Conservation (phyloP, 2,888 invertebrate genomes). For the Papilio demoleus region DNA sequence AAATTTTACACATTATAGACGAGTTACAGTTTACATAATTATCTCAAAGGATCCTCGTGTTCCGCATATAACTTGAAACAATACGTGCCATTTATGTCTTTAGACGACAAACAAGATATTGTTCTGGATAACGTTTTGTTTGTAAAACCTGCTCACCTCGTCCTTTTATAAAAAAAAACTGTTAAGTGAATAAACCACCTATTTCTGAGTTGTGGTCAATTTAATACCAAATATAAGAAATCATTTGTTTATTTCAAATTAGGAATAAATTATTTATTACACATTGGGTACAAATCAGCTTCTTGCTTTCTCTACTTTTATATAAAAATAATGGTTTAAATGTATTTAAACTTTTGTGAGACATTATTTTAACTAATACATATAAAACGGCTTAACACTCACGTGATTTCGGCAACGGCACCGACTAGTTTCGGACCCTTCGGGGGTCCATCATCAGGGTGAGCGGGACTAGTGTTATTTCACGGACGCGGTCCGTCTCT, state of each 20-base stretch:
- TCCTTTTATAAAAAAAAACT: constrained; percentile 7
- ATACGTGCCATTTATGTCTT: constrained; percentile 9
- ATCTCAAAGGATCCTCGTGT: not conserved
- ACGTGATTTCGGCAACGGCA: too few species aligned
- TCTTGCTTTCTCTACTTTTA: not conserved
- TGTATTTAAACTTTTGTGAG: too few species aligned
- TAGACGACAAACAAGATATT: not conserved
- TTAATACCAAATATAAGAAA: too few species aligned
- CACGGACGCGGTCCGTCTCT: too few species aligned
- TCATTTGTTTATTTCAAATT: not conserved
- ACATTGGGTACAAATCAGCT: not conserved
- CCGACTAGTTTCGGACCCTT: too few species aligned
- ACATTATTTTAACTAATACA: too few species aligned
- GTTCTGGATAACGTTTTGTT: not conserved
- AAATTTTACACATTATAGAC: too few species aligned
- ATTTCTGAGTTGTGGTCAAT: not conserved
- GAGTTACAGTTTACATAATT: not conserved
- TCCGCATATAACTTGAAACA: constrained; percentile 1
- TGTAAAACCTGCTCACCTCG: constrained; percentile 2
- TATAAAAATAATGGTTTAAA: too few species aligned
- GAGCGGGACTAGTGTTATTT: too few species aligned
- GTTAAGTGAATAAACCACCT: not conserved
- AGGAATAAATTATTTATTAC: not conserved
- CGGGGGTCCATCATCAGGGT: too few species aligned
- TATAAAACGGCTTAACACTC: too few species aligned